These are phyloP conservation scores for Gopherus flavomarginatus DNA, from an alignment of 2,113 vertebrate genomes.

Conservation along the genomic window DNA sequence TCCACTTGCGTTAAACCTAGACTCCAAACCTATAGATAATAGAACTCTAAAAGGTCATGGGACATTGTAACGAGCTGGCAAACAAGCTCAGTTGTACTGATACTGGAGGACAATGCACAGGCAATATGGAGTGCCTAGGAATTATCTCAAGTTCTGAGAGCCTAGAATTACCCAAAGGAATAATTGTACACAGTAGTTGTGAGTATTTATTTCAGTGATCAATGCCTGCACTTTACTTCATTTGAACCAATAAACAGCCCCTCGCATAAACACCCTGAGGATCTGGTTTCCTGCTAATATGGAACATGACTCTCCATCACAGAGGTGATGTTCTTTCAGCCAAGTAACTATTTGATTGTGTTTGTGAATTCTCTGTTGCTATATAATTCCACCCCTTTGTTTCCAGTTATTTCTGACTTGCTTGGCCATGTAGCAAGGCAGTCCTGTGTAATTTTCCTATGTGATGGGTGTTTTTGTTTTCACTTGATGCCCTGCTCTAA, in stretches of 20 bases:
- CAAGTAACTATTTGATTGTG: background rate
- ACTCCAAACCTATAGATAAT: background rate
- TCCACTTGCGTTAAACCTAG: background rate
- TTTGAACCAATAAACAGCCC: background rate
- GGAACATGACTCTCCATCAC: background rate
- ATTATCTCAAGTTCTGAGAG: background rate
- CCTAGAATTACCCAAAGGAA: background rate
- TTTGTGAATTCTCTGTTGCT: background rate
- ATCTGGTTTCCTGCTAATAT: background rate
- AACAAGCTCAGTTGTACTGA: background rate
- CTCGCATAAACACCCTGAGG: background rate
- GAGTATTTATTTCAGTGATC: background rate
- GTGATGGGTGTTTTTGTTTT: background rate
- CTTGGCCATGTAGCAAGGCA: background rate
- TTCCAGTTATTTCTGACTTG: background rate
- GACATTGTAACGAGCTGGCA: conserved; percentile 39
- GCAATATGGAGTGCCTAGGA: background rate
- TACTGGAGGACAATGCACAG: background rate
- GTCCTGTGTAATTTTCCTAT: background rate
- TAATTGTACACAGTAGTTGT: background rate
- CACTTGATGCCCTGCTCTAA: background rate
- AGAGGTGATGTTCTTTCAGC: background rate
- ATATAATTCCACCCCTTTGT: background rate
- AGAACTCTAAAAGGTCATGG: background rate
- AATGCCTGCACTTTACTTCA: background rate